phyloP scores from a whole-genome alignment of 2,113 vertebrate species.

The Amia ocellicauda region DNA sequence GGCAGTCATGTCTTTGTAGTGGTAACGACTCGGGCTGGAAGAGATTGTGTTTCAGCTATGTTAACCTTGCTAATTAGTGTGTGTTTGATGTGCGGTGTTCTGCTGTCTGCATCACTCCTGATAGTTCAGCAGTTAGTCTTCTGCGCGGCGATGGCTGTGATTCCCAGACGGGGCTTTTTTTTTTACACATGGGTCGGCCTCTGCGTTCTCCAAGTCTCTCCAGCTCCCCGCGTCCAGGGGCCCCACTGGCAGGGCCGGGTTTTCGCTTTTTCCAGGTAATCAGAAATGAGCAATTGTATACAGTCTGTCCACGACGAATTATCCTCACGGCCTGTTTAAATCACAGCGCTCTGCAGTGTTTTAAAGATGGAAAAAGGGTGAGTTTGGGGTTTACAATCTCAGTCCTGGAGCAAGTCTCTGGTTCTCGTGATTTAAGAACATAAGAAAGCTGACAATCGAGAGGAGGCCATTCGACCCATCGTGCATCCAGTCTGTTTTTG shows the following conservation, averaged over 20 bases:
- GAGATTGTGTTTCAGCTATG: conserved; percentile 27
- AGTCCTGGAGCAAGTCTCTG: no score
- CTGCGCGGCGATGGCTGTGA: neutral
- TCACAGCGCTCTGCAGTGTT: no score
- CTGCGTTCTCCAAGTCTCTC: neutral
- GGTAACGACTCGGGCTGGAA: conserved; percentile 18
- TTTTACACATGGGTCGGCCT: neutral
- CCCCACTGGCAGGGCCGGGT: neutral
- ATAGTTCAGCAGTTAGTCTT: neutral
- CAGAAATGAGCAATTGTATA: no score
- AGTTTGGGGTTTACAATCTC: no score
- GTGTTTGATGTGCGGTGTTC: conserved; percentile 21
- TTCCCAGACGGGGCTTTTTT: neutral
- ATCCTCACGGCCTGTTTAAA: no score
- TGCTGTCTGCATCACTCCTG: conserved; percentile 18
- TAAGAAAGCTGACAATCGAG: no score
- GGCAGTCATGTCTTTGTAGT: conserved; percentile 26
- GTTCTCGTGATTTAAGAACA: no score
- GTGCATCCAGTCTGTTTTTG: no score
- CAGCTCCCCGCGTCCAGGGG: no score
- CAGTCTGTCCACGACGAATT: no score
- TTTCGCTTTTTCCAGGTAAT: conserved; percentile 1
- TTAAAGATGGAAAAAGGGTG: no score
- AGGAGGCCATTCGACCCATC: no score
- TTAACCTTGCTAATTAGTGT: conserved; percentile 27